Evolutionary conservation across 2,113 vertebrate species (phyloP), one percentile per base, ranked within the genome.

Genomic region (Ophthalmotilapia sp.): DNA sequence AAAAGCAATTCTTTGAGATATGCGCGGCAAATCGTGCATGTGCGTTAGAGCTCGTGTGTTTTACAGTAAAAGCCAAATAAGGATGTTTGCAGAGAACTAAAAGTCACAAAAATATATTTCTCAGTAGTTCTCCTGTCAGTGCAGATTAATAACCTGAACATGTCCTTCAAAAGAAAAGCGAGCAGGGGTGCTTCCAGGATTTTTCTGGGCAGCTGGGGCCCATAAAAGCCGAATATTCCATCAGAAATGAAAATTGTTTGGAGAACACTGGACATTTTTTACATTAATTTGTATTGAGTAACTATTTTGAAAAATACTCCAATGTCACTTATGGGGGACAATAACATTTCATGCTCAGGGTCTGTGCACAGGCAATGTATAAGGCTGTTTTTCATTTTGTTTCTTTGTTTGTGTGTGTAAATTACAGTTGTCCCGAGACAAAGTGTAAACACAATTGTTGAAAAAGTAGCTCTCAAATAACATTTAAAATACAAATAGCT

Each of bases 1-100:
- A 97, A 95, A 94, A 94, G 91, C 85, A 62, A 68, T 84, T 92
- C 90, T 91, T 85, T 82, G 88, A 90, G 82, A 90, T 93, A 83
- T 75, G 68, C 45, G 90, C 88, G 85, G 86, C 82, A 91, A 87
- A 81, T 80, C 82, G 85, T 89, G 85, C 58, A 9, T 4, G 65
- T 42, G 55, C 58, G 31, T 79, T 5, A 17, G 13, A 55, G 38
- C 9, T 6, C 29, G 36, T 5, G 58, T 42, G 10, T 65, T 83
- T 81, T 36, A 79, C 13, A 85, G 55, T 53, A 49, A 51, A 80
- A 49, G 31, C 21, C 53, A 84, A 4, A 81, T 8, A 10, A 33
- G 9, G 5, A 33, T 6, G 31, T 80, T 21, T 80, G 9, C n/a
- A 47, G 9, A 31, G 0, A 38, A 23, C 7, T 5, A 40, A 56